Conservation (phyloP, 2,113 vertebrate genomes). For the Poeciliopsis turrubarensis region DNA sequence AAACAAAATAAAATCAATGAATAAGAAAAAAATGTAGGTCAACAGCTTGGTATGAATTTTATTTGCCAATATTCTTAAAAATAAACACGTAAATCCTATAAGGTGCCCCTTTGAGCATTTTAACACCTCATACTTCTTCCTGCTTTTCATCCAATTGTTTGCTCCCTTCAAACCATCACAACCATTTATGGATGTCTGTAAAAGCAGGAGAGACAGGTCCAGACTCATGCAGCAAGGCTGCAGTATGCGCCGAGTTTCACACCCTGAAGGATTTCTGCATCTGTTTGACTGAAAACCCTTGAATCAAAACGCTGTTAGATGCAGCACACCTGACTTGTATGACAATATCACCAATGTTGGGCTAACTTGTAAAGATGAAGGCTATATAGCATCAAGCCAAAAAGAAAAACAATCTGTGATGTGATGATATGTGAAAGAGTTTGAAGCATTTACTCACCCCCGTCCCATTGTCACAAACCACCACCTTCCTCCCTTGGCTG, state of each 20-base stretch:
- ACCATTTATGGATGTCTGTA: conserved; percentile 75
- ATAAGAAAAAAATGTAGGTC: background rate
- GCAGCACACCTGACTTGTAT: background rate
- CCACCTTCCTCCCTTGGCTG: conserved; percentile 90
- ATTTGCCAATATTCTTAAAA: background rate
- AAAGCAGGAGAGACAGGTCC: conserved; percentile 66
- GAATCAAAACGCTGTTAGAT: background rate
- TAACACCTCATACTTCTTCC: conserved; percentile 45
- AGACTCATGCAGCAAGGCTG: conserved; percentile 58
- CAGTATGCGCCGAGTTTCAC: conserved; percentile 38
- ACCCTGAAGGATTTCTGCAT: conserved; percentile 16
- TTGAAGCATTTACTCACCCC: conserved; percentile 83
- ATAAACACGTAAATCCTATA: background rate
- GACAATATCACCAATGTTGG: too few relatives aligned
- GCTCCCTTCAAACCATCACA: conserved; percentile 38
- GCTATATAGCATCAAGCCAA: background rate
- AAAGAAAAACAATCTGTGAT: background rate
- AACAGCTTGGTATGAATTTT: background rate
- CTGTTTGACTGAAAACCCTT: background rate
- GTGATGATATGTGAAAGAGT: background rate
- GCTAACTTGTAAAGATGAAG: background rate
- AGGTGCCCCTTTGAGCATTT: conserved; percentile 1
- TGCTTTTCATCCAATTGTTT: conserved; percentile 63
- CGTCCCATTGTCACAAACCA: conserved; percentile 96
- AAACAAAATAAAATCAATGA: background rate